Base-by-base conservation (phyloP, 2,888 invertebrate genomes). In the Hololepta plana region DNA sequence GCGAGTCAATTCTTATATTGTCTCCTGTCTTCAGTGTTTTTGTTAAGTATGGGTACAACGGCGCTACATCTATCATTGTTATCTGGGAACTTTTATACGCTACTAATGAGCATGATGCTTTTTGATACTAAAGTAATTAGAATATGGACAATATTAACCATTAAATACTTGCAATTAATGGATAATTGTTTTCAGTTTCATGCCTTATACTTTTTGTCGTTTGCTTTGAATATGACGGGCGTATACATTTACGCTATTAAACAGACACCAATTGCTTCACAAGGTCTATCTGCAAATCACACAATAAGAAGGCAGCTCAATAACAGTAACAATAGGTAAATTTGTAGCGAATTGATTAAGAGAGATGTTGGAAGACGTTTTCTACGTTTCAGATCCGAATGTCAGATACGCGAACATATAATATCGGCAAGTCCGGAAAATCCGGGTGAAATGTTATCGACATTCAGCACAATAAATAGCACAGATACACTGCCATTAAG, bases 61-160 rank as follows among this genome's bases (percentile, higher is more conserved):
- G 67, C 79, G 38, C 60, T 82, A 47, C 87, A 85, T 52, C 55
- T 87, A 36, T 76, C 81, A 6, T 67, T 85, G 31, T 56, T 87
- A 29, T 80, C 84, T 0, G 69, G 84, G 2, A 82, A 85, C 54
- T 84, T 82, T 51, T 87, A 84, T 51, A 75, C 82, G 3, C 64
- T 85, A 11, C 63, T 85, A 24, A 65, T 73, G 39, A 84, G 84
- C 37, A 72, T 84, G 53, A 65, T 74, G 41, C 62, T 81, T 35
- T 81, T 82, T 55, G 69, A 76, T 36, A 81, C 80, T 51, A 72
- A 75, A 67, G 82, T 82, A 47, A 52, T 43, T 35, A 24, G n/a
- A n/a, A n/a, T n/a, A n/a, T n/a, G n/a, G n/a, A n/a, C n/a, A n/a
- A n/a, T n/a, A n/a, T n/a, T n/a, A n/a, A n/a, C n/a, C n/a, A n/a